Conservation (phyloP, 2,888 invertebrate genomes). For the Sicus ferrugineus region DNA sequence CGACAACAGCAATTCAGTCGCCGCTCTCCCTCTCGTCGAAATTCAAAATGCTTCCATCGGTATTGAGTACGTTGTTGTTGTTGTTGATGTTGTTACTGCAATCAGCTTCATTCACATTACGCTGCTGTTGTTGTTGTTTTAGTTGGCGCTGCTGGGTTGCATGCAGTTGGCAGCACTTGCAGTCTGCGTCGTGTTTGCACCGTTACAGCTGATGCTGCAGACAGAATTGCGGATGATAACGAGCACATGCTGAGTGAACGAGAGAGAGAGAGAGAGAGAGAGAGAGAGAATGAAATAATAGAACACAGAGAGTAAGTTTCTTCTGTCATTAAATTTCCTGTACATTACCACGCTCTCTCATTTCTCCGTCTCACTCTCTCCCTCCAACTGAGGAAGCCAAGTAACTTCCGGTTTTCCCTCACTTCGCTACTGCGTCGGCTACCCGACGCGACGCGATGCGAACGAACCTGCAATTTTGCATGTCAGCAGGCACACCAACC, state of each 20-base stretch:
- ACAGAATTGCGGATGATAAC: background rate
- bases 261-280: background rate
- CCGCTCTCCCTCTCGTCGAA: too few species aligned
- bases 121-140: background rate
- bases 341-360: background rate
- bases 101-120: slow-evolving; percentile 10
- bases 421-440: background rate
- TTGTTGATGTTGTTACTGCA: background rate
- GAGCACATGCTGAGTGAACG: background rate
- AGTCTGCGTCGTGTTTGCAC: slow-evolving; percentile 3
- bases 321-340: too few species aligned
- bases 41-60: too few species aligned
- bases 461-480: slow-evolving; percentile 24
- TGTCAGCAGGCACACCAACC: background rate
- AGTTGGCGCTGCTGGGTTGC: slow-evolving; percentile 20
- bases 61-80: background rate
- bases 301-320: too few species aligned
- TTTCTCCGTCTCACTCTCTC: background rate
- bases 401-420: background rate
- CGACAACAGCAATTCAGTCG: slow-evolving; percentile 20
- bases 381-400: background rate
- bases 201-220: slow-evolving; percentile 31
- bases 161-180: background rate
- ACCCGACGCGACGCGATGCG: background rate
- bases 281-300: background rate